Conservation (phyloP, 2,888 invertebrate genomes). For the Cosmorhoe ocellata region DNA sequence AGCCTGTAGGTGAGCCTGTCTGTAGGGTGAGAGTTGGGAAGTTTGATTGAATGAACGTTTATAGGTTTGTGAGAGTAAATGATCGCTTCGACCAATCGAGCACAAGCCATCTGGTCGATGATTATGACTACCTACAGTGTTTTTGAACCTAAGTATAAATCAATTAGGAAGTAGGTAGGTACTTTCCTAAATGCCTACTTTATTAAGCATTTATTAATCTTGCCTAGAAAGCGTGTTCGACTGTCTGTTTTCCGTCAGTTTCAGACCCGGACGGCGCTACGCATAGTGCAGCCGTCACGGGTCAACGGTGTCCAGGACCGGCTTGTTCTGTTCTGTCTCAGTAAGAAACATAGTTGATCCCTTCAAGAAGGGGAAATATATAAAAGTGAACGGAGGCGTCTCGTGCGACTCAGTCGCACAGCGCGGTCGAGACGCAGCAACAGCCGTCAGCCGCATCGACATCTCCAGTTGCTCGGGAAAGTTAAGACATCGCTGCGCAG, state of each 20-base stretch:
- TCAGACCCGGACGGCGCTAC: constrained; percentile 38
- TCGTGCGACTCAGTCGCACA: constrained; percentile 71
- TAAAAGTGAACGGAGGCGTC: constrained; percentile 65
- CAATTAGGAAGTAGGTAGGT: too few species aligned
- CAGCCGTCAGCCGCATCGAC: constrained; percentile 44
- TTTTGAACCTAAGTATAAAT: too few species aligned
- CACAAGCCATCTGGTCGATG: too few species aligned
- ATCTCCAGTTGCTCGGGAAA: constrained; percentile 45
- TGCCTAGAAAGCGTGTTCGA: constrained; percentile 40
- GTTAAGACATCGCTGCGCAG: constrained; percentile 25
- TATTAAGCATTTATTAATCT: too few species aligned
- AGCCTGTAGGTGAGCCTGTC: too few species aligned
- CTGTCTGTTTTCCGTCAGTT: constrained; percentile 36
- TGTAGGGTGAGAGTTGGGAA: too few species aligned
- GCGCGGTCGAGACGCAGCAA: constrained; percentile 55
- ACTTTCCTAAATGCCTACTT: too few species aligned
- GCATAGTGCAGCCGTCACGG: constrained; percentile 45
- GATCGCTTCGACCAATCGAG: too few species aligned
- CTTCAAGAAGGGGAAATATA: constrained; percentile 66
- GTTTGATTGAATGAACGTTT: too few species aligned
- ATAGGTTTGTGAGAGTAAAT: too few species aligned
- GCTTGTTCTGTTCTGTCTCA: constrained; percentile 42
- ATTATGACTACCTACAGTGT: too few species aligned
- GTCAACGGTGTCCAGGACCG: constrained; percentile 54
- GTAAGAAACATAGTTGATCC: constrained; percentile 52